phyloP scores from a whole-genome alignment of 2,888 invertebrate genomes.

The Mellilla xanthometata region DNA sequence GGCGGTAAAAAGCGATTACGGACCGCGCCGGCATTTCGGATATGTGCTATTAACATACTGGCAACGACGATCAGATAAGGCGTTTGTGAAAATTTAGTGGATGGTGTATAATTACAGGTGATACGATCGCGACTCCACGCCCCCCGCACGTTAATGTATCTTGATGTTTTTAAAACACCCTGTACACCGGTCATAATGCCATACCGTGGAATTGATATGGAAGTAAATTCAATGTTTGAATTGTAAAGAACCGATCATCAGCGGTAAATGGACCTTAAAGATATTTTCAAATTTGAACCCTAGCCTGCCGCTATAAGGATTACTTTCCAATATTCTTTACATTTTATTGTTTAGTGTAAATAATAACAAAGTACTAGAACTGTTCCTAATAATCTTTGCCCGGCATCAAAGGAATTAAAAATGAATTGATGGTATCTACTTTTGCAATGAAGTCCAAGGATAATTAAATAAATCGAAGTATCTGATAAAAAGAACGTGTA shows the following conservation, averaged over 20 bases:
- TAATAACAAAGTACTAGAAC: no score
- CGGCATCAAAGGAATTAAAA: constrained; percentile 18
- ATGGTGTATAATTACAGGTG: constrained; percentile 68
- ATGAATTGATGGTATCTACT: constrained; percentile 1
- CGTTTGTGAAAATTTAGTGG: constrained; percentile 75
- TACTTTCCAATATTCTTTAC: no score
- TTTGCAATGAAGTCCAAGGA: no score
- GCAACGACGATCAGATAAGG: constrained; percentile 65
- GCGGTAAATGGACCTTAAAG: constrained; percentile 4
- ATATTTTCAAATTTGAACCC: no score
- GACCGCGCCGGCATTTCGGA: constrained; percentile 58
- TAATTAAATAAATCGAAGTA: no score
- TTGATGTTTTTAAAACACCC: constrained; percentile 37
- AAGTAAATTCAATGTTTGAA: constrained; percentile 27
- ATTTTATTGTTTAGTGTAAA: no score
- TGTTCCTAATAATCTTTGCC: constrained; percentile 12
- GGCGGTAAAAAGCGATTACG: constrained; percentile 50
- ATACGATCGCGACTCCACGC: constrained; percentile 66
- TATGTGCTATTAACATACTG: constrained; percentile 73
- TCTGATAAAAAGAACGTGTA: no score
- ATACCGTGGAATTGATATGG: constrained; percentile 20
- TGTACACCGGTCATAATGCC: constrained; percentile 30
- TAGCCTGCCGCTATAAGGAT: no score
- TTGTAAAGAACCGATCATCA: constrained; percentile 20
- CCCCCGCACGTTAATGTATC: constrained; percentile 51